phyloP scores from a whole-genome alignment of 2,797 vertebrate genomes.

The Acrocephalus scirpaceus region DNA sequence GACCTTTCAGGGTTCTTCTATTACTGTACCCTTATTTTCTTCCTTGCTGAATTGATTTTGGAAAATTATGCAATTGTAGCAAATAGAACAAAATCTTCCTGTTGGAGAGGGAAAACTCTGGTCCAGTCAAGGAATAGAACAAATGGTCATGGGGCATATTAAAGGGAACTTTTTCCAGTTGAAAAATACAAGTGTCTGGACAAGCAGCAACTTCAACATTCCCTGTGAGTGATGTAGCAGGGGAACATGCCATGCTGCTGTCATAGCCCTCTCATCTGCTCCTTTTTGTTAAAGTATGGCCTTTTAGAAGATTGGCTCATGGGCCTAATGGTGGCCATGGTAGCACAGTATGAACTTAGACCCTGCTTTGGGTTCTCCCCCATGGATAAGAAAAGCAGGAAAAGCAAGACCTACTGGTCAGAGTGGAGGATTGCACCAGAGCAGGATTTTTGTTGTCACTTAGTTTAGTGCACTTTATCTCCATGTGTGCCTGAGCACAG shows the following conservation, averaged over 20 bases:
- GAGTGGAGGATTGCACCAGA: not conserved
- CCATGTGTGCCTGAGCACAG: not conserved
- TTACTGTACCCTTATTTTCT: not conserved
- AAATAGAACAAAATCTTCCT: not conserved
- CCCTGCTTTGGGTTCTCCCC: not conserved
- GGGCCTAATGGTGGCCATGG: not conserved
- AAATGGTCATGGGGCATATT: not conserved
- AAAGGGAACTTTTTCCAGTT: not conserved
- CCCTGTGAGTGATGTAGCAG: not conserved
- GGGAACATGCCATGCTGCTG: not conserved
- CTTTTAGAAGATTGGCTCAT: not conserved
- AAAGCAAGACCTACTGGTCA: not conserved
- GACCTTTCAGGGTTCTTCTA: not conserved
- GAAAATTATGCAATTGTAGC: not conserved
- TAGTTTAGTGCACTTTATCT: not conserved
- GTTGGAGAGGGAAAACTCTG: not conserved
- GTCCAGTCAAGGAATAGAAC: not conserved
- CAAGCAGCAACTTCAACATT: not conserved
- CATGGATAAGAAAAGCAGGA: accelerated
- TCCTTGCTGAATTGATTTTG: not conserved
- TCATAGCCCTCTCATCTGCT: not conserved
- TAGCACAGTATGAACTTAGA: not conserved
- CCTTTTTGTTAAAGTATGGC: not conserved
- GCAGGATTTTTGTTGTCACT: not conserved
- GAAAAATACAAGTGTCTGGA: not conserved